Percentiles rank a stretch among this genome's conserved stretches.
Evolutionary conservation across 1,140 invertebrate genomes (phyloP).

Genomic region (Telenomus remus): DNA sequence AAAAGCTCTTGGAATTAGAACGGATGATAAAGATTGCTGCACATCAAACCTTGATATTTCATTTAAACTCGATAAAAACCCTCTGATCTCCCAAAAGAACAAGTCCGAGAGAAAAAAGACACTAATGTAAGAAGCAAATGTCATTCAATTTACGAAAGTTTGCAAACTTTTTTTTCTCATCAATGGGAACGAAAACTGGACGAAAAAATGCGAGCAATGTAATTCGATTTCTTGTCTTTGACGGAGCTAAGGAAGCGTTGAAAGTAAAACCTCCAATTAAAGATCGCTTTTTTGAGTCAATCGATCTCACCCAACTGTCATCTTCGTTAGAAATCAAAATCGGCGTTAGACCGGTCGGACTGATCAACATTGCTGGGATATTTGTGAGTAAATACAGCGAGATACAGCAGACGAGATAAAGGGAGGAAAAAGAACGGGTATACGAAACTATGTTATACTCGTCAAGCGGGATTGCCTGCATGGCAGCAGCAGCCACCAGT

Average conservation of each 20-base stretch:
- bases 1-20: too few species aligned
- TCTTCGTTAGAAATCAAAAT: constrained; percentile 42
- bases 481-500: constrained; percentile 52
- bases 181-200: neutral
- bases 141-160: too few species aligned
- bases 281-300: neutral
- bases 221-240: neutral
- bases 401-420: constrained; percentile 43
- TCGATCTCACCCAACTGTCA: constrained; percentile 19
- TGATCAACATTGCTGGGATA: constrained; percentile 57
- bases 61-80: too few species aligned
- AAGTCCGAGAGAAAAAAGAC: too few species aligned
- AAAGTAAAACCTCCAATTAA: constrained; percentile 21
- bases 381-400: constrained; percentile 46
- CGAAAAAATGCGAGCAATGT: neutral
- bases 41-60: too few species aligned
- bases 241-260: neutral
- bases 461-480: constrained; percentile 59
- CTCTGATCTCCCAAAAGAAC: too few species aligned
- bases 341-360: constrained; percentile 20
- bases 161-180: too few species aligned
- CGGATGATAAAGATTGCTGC: too few species aligned
- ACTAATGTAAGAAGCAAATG: too few species aligned
- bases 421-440: constrained; percentile 39
- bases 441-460: constrained; percentile 61